phyloP scores from a whole-genome alignment of 92 coral and sea anemone genomes.

The Nematostella vectensis region DNA sequence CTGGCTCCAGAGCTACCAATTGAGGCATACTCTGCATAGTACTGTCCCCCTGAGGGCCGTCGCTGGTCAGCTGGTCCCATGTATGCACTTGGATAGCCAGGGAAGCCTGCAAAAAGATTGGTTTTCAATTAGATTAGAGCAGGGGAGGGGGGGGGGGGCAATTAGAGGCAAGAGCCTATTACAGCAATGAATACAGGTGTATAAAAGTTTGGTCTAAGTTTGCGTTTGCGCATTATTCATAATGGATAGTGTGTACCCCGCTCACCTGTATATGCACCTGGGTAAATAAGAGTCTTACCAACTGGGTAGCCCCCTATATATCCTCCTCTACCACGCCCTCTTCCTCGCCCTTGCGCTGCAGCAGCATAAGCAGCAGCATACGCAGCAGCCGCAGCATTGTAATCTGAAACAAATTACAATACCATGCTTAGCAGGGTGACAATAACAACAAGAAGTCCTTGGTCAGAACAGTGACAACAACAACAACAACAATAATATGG shows the following conservation, averaged over 20 bases:
- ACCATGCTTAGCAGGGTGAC: too few species aligned
- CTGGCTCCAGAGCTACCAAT: conserved; percentile 79
- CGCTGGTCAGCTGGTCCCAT: conserved; percentile 67
- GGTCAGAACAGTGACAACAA: too few species aligned
- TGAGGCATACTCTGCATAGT: conserved; percentile 94
- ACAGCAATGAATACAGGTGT: too few species aligned
- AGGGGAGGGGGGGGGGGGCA: not conserved
- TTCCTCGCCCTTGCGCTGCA: conserved; percentile 68
- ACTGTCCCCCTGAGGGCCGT: conserved; percentile 74
- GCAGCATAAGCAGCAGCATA: conserved; percentile 78
- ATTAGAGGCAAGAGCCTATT: too few species aligned
- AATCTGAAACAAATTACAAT: conserved; percentile 16
- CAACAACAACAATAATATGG: too few species aligned
- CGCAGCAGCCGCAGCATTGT: conserved; percentile 27
- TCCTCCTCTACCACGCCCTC: conserved; percentile 70
- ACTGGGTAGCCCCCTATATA: conserved; percentile 63
- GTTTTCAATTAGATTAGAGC: not conserved
- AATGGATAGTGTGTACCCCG: too few species aligned
- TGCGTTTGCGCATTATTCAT: too few species aligned
- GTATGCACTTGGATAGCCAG: conserved; percentile 58
- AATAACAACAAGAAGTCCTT: too few species aligned
- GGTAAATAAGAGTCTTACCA: conserved; percentile 30
- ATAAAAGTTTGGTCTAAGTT: too few species aligned
- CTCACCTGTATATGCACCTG: too few species aligned
- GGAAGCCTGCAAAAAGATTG: conserved; percentile 33